These are phyloP conservation scores for Crocidura indochinensis DNA, from an alignment of 2,797 vertebrate genomes.

Conservation along the genomic window DNA sequence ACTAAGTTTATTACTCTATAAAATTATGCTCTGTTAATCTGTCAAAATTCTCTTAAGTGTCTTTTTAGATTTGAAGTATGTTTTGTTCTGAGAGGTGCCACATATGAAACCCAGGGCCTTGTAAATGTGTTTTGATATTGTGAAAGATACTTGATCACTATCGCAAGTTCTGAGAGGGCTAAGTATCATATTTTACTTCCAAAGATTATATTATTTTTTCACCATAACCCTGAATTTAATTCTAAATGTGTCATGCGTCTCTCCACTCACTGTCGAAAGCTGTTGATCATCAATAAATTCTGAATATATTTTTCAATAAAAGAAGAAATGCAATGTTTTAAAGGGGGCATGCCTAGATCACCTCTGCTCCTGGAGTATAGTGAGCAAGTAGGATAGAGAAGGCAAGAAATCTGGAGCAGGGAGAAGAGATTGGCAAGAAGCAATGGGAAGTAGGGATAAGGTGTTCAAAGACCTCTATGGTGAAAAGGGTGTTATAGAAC, in stretches of 20 bases:
- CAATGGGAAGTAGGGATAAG: too few species aligned
- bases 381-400: too few species aligned
- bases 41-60: not conserved
- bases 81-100: not conserved
- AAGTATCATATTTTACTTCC: not conserved
- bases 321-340: not conserved
- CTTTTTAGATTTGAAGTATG: slow-evolving; percentile 17
- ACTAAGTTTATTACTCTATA: not conserved
- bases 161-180: slow-evolving; percentile 1
- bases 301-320: slow-evolving; percentile 58
- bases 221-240: slow-evolving; percentile 13
- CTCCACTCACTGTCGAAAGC: not conserved
- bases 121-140: too few species aligned
- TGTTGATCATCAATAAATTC: slow-evolving; percentile 30
- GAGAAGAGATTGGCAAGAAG: too few species aligned
- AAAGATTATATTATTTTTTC: slow-evolving; percentile 15
- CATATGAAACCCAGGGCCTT: too few species aligned
- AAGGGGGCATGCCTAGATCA: too few species aligned
- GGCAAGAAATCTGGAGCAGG: too few species aligned
- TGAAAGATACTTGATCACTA: not conserved
- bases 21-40: slow-evolving; percentile 42
- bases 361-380: too few species aligned
- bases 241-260: not conserved
- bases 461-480: too few species aligned
- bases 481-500: too few species aligned